Base-by-base conservation (phyloP, 2,888 invertebrate genomes). In the Caenorhabditis sp. region DNA sequence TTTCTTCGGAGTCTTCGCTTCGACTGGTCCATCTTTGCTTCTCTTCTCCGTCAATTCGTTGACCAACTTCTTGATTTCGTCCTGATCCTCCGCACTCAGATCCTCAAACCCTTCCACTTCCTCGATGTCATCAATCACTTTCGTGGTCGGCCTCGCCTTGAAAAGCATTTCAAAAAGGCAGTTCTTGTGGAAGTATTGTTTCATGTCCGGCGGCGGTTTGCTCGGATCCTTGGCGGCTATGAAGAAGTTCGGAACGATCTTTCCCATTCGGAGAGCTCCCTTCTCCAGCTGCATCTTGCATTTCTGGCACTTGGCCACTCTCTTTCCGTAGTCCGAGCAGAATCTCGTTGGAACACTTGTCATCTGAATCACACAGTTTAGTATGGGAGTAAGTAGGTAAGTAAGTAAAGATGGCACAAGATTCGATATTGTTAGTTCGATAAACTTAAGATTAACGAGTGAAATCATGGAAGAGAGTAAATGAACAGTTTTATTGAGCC, bases 251-350 rank as follows among this genome's bases (percentile, higher is more conserved):
- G 93, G 90, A 4, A 93, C 92, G 17, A 94, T 87, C 84, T 95
- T 95, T 0, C 94, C 95, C 48, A 95, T 90, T 68, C 95, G 91
- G 46, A 81, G 65, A 8, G 82, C 83, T 45, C 80, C 82, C 58
- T 84, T 85, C 46, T 73, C 68, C 32, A 85, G 48, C 17, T 81
- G 79, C 79, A 83, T 91, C 90, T 95, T 95, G 89, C 95, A 95
- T 86, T 93, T 94, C 89, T 95, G 95, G 89, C 95, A 95, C 13
- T 92, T 92, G 0, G 95, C 93, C 55, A 94, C 94, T 11, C 93
- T 92, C 90, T 95, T 95, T 0, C 95, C 94, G 78, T 93, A 92
- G 83, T 95, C 95, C 9, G 93, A 92, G 63, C 91, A 92, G 90
- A 89, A 91, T 72, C 88, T 86, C 61, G 90, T 90, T 22, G 89